Evolutionary conservation across 2,888 invertebrate genomes (phyloP).

Genomic region (Orthosia gothica): DNA sequence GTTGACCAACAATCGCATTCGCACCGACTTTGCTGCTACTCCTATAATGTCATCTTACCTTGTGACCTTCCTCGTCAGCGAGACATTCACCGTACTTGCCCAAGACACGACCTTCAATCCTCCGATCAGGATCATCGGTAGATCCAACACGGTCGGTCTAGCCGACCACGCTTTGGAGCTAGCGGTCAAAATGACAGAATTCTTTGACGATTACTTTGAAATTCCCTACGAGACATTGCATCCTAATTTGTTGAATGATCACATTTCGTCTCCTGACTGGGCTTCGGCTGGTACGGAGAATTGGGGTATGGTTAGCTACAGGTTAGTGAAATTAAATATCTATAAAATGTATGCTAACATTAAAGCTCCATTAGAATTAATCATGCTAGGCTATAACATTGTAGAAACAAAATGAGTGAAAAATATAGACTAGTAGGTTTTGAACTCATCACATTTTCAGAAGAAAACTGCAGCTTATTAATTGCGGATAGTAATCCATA

Average conservation of each 20-base stretch:
- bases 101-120: slow-evolving; percentile 79
- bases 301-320: slow-evolving; percentile 90
- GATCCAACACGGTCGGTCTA: slow-evolving; percentile 84
- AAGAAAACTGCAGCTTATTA: too few relatives aligned
- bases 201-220: slow-evolving; percentile 83
- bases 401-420: not conserved
- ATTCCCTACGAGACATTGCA: slow-evolving; percentile 83
- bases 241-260: slow-evolving; percentile 84
- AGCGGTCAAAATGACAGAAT: slow-evolving; percentile 83
- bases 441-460: not conserved
- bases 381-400: too few relatives aligned
- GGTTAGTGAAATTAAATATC: slow-evolving; percentile 70
- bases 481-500: too few relatives aligned
- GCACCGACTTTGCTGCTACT: slow-evolving; percentile 88
- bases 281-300: slow-evolving; percentile 89
- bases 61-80: slow-evolving; percentile 95
- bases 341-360: too few relatives aligned
- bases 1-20: slow-evolving; percentile 68
- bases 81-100: slow-evolving; percentile 85
- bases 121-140: slow-evolving; percentile 85
- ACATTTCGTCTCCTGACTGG: slow-evolving; percentile 88
- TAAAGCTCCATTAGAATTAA: not conserved
- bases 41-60: slow-evolving; percentile 96
- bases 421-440: not conserved
- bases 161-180: slow-evolving; percentile 81